A percentile compares a stretch with the other conserved stretches of the same genome.
These are phyloP conservation scores for Tolmerus cingulatus DNA, from an alignment of 2,888 invertebrate species.

Conservation along the genomic window DNA sequence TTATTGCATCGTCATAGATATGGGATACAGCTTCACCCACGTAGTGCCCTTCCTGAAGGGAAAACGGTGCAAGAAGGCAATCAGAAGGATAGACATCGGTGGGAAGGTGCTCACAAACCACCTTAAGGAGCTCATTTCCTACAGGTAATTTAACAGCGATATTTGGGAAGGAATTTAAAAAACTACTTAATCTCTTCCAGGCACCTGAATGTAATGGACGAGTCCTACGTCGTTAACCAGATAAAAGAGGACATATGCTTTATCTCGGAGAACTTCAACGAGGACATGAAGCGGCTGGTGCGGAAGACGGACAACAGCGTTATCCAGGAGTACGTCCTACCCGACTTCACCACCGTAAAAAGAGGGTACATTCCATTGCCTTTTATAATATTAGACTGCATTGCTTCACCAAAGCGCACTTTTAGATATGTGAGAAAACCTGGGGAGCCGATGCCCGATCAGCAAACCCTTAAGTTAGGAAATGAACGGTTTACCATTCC, in stretches of 20 bases:
- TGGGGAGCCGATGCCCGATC: slow-evolving; percentile 64
- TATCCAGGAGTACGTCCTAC: slow-evolving; percentile 90
- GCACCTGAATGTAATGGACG: slow-evolving; percentile 98
- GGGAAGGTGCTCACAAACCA: slow-evolving; percentile 98
- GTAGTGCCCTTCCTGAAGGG: slow-evolving; percentile 89
- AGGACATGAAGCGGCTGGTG: slow-evolving; percentile 76
- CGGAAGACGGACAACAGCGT: slow-evolving; percentile 74
- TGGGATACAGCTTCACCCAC: slow-evolving; percentile 96
- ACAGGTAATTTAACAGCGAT: slow-evolving; percentile 64
- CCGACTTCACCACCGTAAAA: slow-evolving; percentile 91
- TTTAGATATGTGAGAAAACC: slow-evolving; percentile 60
- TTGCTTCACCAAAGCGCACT: neutral
- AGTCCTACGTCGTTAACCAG: slow-evolving; percentile 98
- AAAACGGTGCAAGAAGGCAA: slow-evolving; percentile 73
- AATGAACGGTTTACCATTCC: slow-evolving; percentile 96
- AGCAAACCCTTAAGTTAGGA: slow-evolving; percentile 84
- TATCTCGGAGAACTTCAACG: slow-evolving; percentile 83
- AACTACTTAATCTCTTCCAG: slow-evolving; percentile 57
- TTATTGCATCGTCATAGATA: slow-evolving; percentile 87
- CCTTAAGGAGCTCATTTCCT: slow-evolving; percentile 96
- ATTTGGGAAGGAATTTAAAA: neutral
- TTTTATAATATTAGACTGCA: neutral
- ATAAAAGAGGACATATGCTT: slow-evolving; percentile 97
- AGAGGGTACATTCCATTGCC: slow-evolving; percentile 74
- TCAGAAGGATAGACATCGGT: slow-evolving; percentile 89